Evolutionary conservation across 2,888 invertebrate species (phyloP).

Genomic region (Amphimallon solstitiale): DNA sequence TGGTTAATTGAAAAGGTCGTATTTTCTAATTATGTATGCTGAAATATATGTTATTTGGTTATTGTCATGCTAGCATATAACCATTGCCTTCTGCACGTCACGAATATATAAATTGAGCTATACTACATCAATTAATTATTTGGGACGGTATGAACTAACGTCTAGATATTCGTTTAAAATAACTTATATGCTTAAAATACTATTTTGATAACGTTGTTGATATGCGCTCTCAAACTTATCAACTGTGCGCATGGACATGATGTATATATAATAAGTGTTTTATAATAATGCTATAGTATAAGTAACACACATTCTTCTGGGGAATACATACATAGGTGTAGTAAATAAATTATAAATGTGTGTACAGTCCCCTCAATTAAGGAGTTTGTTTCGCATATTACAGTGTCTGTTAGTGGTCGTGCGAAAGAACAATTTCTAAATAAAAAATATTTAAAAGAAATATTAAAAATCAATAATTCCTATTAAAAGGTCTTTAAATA

Average conservation of each 20-base stretch:
- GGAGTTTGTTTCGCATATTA: no score
- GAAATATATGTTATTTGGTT: background rate
- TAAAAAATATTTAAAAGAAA: no score
- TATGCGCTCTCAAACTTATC: background rate
- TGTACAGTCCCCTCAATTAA: no score
- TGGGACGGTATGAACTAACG: constrained; percentile 35
- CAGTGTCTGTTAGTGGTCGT: no score
- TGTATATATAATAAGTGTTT: background rate
- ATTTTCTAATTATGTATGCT: no score
- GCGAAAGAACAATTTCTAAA: no score
- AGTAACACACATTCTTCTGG: no score
- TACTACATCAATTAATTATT: constrained; percentile 16
- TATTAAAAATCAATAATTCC: no score
- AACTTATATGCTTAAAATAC: constrained; percentile 12
- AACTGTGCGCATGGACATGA: constrained; percentile 1
- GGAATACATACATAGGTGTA: no score
- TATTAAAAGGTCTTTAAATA: no score
- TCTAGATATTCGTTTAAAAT: constrained; percentile 27
- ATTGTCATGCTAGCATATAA: background rate
- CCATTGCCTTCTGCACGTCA: background rate
- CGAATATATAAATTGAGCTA: constrained; percentile 9
- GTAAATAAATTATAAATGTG: no score
- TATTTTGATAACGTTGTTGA: background rate
- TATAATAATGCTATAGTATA: background rate
- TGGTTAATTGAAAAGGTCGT: no score